Conservation (phyloP, 1,140 invertebrate species). For the Drosophila varians region DNA sequence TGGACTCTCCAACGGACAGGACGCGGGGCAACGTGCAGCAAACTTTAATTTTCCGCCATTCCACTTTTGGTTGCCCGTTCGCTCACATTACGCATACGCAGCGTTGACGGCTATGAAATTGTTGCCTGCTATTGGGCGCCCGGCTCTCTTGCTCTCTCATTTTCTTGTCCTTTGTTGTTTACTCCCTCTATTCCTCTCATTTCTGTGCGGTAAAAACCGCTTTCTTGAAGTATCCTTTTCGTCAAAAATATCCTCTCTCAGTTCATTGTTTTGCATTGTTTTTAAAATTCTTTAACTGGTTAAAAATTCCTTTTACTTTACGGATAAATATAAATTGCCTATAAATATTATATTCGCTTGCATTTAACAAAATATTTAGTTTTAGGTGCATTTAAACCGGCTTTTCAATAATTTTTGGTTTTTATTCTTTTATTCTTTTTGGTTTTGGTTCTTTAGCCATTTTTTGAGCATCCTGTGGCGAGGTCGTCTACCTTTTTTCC, state of each 20-base stretch:
- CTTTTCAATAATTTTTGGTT: background rate
- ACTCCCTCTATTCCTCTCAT: background rate
- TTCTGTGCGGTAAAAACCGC: background rate
- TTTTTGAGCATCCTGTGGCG: conserved; percentile 32
- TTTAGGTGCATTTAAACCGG: no score
- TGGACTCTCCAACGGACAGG: background rate
- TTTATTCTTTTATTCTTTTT: no score
- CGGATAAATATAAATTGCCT: conserved; percentile 2
- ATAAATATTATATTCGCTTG: conserved; percentile 17
- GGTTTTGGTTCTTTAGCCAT: background rate
- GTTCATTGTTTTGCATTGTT: conserved; percentile 41
- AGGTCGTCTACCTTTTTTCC: conserved; percentile 73
- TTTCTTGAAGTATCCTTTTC: conserved; percentile 49
- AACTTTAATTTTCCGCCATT: conserved; percentile 74
- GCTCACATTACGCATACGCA: conserved; percentile 74
- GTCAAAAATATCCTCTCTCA: conserved; percentile 11
- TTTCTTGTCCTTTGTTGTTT: conserved; percentile 1
- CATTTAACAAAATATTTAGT: background rate
- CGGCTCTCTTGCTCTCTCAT: conserved; percentile 9
- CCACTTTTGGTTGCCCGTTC: conserved; percentile 58
- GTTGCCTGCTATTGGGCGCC: conserved; percentile 61
- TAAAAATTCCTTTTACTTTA: conserved; percentile 8
- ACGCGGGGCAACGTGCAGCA: conserved; percentile 9
- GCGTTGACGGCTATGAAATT: conserved; percentile 44
- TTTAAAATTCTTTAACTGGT: conserved; percentile 22